A percentile compares a stretch with the other conserved stretches of the same genome.
Evolutionary conservation across 2,113 vertebrate genomes (phyloP).

Genomic region (Bothrops jararaca): DNA sequence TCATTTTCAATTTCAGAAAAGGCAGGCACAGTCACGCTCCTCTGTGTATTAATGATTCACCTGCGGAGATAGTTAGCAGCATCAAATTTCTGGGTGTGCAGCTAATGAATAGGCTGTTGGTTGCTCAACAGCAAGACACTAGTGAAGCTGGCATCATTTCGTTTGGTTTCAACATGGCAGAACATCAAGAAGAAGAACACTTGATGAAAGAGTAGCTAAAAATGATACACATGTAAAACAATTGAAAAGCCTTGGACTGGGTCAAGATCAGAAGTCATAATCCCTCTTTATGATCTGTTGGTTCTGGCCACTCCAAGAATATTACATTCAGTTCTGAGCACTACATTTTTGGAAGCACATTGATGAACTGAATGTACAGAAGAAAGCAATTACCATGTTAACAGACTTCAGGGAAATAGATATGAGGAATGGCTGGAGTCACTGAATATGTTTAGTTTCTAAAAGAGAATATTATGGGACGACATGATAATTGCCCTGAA

Average conservation of each 20-base stretch:
- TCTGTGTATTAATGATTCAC: too few species aligned
- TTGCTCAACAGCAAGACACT: too few species aligned
- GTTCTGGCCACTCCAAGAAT: background rate
- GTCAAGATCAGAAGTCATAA: background rate
- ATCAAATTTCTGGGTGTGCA: too few species aligned
- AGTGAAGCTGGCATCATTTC: conserved; percentile 31
- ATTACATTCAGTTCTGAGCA: background rate
- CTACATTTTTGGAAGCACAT: background rate
- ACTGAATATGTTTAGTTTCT: too few species aligned
- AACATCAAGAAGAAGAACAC: background rate
- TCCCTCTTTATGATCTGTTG: background rate
- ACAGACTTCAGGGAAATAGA: background rate
- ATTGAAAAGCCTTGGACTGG: too few species aligned
- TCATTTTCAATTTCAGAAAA: too few species aligned
- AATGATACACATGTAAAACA: too few species aligned
- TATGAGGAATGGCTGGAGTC: too few species aligned
- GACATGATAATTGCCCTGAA: background rate
- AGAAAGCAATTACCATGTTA: background rate
- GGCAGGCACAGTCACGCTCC: too few species aligned
- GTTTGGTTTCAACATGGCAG: conserved; percentile 60
- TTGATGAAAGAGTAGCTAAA: conserved; percentile 57
- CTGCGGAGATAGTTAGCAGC: too few species aligned
- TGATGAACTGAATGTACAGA: background rate
- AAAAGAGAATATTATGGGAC: too few species aligned
- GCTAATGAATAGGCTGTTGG: too few species aligned